Conservation (phyloP, 2,888 invertebrate species). For the Adelphocoris suturalis region DNA sequence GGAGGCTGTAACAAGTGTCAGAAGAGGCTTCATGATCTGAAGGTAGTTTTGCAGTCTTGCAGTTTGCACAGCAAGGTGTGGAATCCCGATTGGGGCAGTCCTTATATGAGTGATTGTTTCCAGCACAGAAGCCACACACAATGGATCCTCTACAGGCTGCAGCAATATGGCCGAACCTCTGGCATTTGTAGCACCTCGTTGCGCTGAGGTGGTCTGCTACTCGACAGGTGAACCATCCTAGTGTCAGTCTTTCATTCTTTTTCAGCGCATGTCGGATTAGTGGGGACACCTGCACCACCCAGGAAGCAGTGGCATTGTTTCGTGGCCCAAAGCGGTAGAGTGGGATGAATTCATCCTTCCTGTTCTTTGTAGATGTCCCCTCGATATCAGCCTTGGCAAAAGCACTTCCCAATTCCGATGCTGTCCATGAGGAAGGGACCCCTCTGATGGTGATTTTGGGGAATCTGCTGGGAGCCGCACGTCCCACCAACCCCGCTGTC, state of each 20-base stretch:
- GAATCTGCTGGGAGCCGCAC: not conserved
- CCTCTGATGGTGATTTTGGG: not conserved
- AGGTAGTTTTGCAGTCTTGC: not conserved
- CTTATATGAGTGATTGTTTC: not conserved
- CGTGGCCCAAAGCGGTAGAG: not conserved
- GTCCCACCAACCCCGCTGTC: not conserved
- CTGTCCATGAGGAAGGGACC: not conserved
- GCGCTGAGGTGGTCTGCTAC: not conserved
- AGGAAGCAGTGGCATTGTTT: not conserved
- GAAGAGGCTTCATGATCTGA: not conserved
- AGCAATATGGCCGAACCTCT: not conserved
- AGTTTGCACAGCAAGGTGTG: not conserved
- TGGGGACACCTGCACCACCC: not conserved
- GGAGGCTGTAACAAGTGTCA: not conserved
- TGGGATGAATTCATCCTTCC: not conserved
- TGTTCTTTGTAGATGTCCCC: not conserved
- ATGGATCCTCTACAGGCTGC: not conserved
- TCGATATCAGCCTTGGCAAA: not conserved
- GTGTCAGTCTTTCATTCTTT: not conserved
- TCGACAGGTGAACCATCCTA: not conserved
- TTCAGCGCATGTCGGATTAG: not conserved
- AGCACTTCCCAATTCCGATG: not conserved
- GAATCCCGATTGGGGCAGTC: not conserved
- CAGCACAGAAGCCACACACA: constrained; percentile 23
- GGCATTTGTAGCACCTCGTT: constrained; percentile 34